Conservation (phyloP, 2,113 vertebrate genomes). For the Verasper variegatus region DNA sequence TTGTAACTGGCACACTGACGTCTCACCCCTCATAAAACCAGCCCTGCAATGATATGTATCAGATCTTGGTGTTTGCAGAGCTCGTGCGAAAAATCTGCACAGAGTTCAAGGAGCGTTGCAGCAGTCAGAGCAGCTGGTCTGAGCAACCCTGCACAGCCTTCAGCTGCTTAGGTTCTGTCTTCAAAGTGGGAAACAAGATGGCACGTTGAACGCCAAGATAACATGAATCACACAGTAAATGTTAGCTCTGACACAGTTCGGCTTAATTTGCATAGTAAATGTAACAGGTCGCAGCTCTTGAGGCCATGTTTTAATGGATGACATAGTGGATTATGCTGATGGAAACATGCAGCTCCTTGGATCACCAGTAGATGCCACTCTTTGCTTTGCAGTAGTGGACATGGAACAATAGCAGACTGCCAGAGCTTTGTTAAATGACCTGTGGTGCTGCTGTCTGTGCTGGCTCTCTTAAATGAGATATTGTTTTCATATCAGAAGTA, state of each 20-base stretch:
- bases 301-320: constrained; percentile 32
- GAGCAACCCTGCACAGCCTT: constrained; percentile 3
- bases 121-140: not conserved
- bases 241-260: constrained; percentile 45
- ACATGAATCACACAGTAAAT: constrained; percentile 35
- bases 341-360: not conserved
- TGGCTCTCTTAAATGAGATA: not conserved
- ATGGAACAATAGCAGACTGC: not conserved
- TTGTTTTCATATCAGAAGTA: not conserved
- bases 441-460: constrained; percentile 13
- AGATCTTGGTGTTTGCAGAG: not conserved
- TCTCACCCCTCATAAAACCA: not conserved
- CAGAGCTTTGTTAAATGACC: constrained; percentile 30
- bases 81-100: not conserved
- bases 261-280: constrained; percentile 52
- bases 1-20: too few species aligned
- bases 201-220: constrained; percentile 6
- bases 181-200: constrained; percentile 34
- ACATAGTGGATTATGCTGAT: constrained; percentile 16
- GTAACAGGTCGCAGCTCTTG: constrained; percentile 31
- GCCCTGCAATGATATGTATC: not conserved
- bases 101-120: not conserved
- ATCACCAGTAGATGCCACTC: constrained; percentile 78
- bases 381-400: constrained; percentile 53
- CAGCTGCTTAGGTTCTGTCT: constrained; percentile 15